Conservation (phyloP, 1,140 invertebrate species). For the Eupristina koningsbergeri region DNA sequence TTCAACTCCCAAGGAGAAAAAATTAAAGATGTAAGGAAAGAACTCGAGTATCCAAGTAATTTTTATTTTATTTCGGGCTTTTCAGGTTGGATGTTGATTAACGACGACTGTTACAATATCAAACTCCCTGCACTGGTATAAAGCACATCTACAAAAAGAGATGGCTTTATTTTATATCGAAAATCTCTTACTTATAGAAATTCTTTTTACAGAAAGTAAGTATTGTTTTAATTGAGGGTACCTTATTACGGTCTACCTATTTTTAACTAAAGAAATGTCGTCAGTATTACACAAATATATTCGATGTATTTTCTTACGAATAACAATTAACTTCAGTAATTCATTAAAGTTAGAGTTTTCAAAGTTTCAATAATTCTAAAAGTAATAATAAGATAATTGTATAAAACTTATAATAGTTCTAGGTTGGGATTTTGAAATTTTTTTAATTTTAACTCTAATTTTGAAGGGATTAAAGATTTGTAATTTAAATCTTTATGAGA, state of each 20-base stretch:
- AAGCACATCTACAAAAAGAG: background rate
- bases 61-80: slow-evolving; percentile 29
- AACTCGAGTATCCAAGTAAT: slow-evolving; percentile 2
- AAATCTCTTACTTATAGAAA: slow-evolving; percentile 32
- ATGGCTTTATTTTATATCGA: slow-evolving; percentile 1
- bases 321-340: background rate
- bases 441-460: background rate
- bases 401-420: background rate
- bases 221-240: background rate
- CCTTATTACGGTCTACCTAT: background rate
- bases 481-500: too few relatives aligned
- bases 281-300: background rate
- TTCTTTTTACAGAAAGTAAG: background rate
- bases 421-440: background rate
- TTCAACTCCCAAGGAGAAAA: background rate
- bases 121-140: background rate
- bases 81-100: slow-evolving; percentile 39
- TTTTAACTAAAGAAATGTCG: slow-evolving; percentile 4
- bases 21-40: background rate
- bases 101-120: slow-evolving; percentile 40
- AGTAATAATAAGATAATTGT: background rate
- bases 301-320: background rate
- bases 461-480: background rate
- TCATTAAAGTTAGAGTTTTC: background rate
- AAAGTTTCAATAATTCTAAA: background rate